Base-by-base conservation (phyloP, 2,113 vertebrate genomes). In the Sigmodon hispidus region DNA sequence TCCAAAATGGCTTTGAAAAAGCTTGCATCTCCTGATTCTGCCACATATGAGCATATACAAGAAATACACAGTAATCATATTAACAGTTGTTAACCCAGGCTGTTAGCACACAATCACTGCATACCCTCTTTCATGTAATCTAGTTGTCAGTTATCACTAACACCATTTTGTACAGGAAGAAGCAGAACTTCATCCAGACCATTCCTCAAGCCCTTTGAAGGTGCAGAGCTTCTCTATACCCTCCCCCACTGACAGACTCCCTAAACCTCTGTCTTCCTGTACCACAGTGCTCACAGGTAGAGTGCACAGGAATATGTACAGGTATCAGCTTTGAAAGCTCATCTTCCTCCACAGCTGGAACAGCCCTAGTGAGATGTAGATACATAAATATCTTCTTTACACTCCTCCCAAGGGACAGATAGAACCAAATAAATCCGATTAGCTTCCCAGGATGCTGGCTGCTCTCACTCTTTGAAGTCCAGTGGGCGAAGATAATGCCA, bases 361-460 rank as follows among this genome's bases (percentile, higher is more conserved):
- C 45, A 91, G 94, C 89, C 45, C 95, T 90, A 94, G 93, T 70
- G 89, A 92, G 85, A 72, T 73, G 95, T 85, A 95, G 95, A 77
- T 85, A 24, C 94, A 95, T 24, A 94, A 97, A 97, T 96, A 95
- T 70, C 84, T 94, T 77, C 85, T 94, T 73, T 76, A 96, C 59
- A 22, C 83, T 93, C 69, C 50, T 97, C 94, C 96, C 96, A 69
- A 2, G 75, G 90, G 96, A 94, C 94, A 89, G 97, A 95, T 94
- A 91, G 95, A 93, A 95, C 96, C 93, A 95, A 97, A 86, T 69
- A 96, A 98, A 98, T 98, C 98, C 95, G 94, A 93, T 98, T 97
- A 97, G 88, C 94, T 97, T 92, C 95, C 96, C 96, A n/a, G 70
- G 73, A 95, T 31, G 87, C 67, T 86, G 94, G 77, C 97, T 96